A percentile compares a stretch with the other conserved stretches of the same genome.
These are phyloP conservation scores for Apocrypta bakeri DNA, from an alignment of 1,140 invertebrate genomes.

Conservation along the genomic window DNA sequence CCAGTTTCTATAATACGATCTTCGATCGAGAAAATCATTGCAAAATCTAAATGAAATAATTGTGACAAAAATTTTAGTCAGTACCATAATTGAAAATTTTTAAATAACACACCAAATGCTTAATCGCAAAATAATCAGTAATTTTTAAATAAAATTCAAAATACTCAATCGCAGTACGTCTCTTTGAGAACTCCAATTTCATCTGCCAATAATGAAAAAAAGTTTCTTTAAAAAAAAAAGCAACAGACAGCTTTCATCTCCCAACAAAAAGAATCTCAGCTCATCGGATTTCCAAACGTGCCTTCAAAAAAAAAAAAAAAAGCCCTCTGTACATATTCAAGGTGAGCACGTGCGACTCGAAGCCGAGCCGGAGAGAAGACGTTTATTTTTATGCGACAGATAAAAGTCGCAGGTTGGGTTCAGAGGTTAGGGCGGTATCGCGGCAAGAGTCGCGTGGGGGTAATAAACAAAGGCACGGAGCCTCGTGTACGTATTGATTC, in stretches of 20 bases:
- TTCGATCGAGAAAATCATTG: background rate
- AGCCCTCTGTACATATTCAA: background rate
- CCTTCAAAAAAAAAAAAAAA: conserved; percentile 2
- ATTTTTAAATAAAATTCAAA: no score
- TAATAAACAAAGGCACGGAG: conserved; percentile 9
- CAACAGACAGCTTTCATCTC: background rate
- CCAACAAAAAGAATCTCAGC: background rate
- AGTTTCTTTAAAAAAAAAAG: no score
- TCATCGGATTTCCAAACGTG: background rate
- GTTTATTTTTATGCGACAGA: background rate
- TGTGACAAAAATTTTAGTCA: no score
- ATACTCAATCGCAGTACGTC: no score
- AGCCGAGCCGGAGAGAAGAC: background rate
- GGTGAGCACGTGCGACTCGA: background rate
- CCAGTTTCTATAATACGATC: background rate
- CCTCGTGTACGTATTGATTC: background rate
- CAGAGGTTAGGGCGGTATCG: background rate
- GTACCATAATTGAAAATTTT: no score
- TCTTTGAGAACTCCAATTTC: no score
- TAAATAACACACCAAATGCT: no score
- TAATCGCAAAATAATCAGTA: no score
- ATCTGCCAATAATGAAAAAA: no score
- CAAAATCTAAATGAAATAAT: no score
- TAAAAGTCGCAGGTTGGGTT: background rate
- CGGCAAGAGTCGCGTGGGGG: background rate